phyloP scores from a whole-genome alignment of 1,140 invertebrate genomes.

The Neomicropteryx cornuta region DNA sequence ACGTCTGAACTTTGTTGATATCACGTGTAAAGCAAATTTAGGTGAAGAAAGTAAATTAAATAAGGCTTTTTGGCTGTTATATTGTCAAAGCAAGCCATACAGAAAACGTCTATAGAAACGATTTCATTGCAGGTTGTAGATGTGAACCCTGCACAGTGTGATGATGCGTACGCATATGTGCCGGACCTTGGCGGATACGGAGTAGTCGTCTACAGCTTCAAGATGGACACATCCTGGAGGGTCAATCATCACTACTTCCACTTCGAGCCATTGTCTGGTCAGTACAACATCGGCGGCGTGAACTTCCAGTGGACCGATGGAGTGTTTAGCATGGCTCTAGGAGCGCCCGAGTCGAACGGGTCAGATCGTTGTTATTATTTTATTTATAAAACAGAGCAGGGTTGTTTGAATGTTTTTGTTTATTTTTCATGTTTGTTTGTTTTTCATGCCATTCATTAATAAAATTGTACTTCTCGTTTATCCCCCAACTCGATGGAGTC shows the following conservation, averaged over 20 bases:
- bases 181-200: slow-evolving; percentile 63
- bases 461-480: no score
- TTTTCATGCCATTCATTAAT: no score
- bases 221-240: slow-evolving; percentile 62
- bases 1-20: no score
- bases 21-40: no score
- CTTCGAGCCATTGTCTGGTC: slow-evolving; percentile 63
- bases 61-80: neutral
- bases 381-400: no score
- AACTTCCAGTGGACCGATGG: slow-evolving; percentile 73
- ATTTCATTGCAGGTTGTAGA: slow-evolving; percentile 48
- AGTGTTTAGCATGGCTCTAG: slow-evolving; percentile 56
- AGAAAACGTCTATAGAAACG: no score
- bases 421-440: no score
- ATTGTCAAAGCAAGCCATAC: no score
- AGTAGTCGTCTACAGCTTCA: slow-evolving; percentile 61
- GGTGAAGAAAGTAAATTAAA: slow-evolving; percentile 4
- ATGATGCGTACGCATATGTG: slow-evolving; percentile 61
- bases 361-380: slow-evolving; percentile 16
- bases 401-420: no score
- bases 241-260: slow-evolving; percentile 71
- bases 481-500: no score
- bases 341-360: slow-evolving; percentile 42
- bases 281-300: slow-evolving; percentile 57
- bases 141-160: slow-evolving; percentile 51